Evolutionary conservation across 2,113 vertebrate species (phyloP), one percentile per base, ranked within the genome.

Genomic region (Aldabrachelys gigantea): DNA sequence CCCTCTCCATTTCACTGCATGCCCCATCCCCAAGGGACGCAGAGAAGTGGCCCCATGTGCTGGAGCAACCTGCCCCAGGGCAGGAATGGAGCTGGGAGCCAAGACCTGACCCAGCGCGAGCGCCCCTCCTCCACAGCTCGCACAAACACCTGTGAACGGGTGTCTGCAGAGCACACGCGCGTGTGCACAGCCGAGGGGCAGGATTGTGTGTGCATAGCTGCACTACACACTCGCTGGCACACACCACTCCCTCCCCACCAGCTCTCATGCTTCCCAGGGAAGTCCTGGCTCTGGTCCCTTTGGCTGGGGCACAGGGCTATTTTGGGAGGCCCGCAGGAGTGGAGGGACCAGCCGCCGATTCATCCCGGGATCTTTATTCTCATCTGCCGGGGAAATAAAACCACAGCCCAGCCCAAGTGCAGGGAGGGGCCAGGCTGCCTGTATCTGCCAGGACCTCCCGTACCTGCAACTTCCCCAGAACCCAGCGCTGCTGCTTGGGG

Each of bases 251-350:
- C 93, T 19, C 85, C 65, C 76, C 78, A 16, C 47, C 57, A 91
- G 95, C 92, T 88, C 90, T 88, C 75, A 62, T 2, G 96, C 91
- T 97, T 98, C 96, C 96, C 94, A 95, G 88, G 91, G 75, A 96
- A 95, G 84, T 65, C 85, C 95, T 98, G 97, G 96, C 97, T 95
- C 76, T 41, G 17, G 21, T 97, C 97, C 97, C 94, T 96, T 88
- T 96, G 96, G 97, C 97, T 94, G 90, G 94, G 95, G 91, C 41
- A 2, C 87, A 92, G 90, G 94, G 96, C 97, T 97, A 98, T 97
- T 97, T 98, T 56, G 12, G 97, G 97, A 96, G 93, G 96, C 96
- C 97, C 96, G 50, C 2, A 59, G 62, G 88, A 93, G 95, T 62
- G 85, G 90, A 95, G 91, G 95, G 92, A 76, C 49, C 1, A 0